Base-by-base conservation (phyloP, 2,113 vertebrate species). In the Heteronetta atricapilla region DNA sequence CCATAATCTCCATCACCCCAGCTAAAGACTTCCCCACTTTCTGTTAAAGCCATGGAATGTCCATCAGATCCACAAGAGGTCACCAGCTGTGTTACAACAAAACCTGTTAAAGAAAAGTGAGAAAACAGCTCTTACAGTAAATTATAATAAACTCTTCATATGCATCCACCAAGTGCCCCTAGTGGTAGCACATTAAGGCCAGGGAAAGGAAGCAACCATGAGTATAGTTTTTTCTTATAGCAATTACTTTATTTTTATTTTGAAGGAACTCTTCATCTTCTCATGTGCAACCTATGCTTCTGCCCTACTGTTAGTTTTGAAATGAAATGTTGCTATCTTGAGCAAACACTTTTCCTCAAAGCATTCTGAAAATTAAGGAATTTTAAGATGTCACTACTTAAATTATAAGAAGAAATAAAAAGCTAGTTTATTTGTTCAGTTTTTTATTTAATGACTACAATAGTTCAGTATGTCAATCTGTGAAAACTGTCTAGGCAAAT, bases 1-100 rank as follows among this genome's bases (percentile, higher is more conserved):
- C 98, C 98, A 34, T 98, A 98, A 92, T 98, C 98, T 70, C 98
- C 98, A 50, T 98, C 98, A 77, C 98, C 98, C 98, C 98, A 98
- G 91, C 98, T 98, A 73, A 98, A 98, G 55, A 98, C 98, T 73
- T 98, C 98, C 31, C 98, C 98, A 1, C 98, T 98, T 76, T 98
- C 98, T 16, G 98, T 98, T 56, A 98, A 73, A 84, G 98, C 98
- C 98, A 98, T 98, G 31, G 98, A 98, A 73, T 98, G 98, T 4
- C 98, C 98, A 90, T 98, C 98, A 20, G 98, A 98, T 13, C 98
- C 98, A 95, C 98, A 98, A 11, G 98, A 98, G 20, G 98, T 98
- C 83, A 98, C 98, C 82, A 98, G 96, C 95, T 98, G 98, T 7
- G 98, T 98, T 55, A 98, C 98, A 46, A 98, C 98, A 97, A 98